Evolutionary conservation across 2,797 vertebrate species (phyloP), one percentile per base, ranked within the genome.

Genomic region (Amblyraja radiata): DNA sequence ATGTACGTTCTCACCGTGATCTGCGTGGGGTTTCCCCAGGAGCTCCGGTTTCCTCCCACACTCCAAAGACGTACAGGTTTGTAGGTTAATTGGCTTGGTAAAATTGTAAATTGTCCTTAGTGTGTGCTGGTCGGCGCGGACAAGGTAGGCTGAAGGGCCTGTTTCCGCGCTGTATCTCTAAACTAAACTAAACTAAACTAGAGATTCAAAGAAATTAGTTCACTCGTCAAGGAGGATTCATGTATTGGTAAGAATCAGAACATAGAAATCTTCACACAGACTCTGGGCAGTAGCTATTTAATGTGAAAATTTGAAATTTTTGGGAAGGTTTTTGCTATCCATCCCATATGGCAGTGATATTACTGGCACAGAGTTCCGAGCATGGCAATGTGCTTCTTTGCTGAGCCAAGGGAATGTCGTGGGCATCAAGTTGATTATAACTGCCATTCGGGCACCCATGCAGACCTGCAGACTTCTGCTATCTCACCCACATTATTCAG

Each of bases 121-220:
- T 46, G 46, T 46, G 46, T 46, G 46, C 46, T 46, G 46, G 46
- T 46, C 46, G 46, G 46, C 46, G 5, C 46, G 2, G 46, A 46
- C 46, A 3, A 2, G 0, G 46, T 46, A 4, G 46, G 46, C 46
- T 46, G 46, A 46, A 46, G 46, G 46, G 46, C 46, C 46, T 46
- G 46, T 46, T 46, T 46, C 46, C 3, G 5, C 46, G 46, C 46
- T 46, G 46, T 46, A 46, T 46, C 46, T 46, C 32, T 32, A 32
- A 32, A 32, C 46, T 2, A 46, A 46, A 46, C 46, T 46, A 46
- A 46, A 46, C 46, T 46, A 46, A 96, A 96, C 96, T 97, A 97
- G 96, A 96, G 96, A 97, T 96, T 97, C 97, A 96, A 96, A 96
- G 95, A 96, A 95, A 96, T 97, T 97, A 97, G 97, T 97, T 97